Evolutionary conservation across 2,888 invertebrate species (phyloP), one percentile per base, ranked within the genome.

Genomic region (Icerya purchasi): DNA sequence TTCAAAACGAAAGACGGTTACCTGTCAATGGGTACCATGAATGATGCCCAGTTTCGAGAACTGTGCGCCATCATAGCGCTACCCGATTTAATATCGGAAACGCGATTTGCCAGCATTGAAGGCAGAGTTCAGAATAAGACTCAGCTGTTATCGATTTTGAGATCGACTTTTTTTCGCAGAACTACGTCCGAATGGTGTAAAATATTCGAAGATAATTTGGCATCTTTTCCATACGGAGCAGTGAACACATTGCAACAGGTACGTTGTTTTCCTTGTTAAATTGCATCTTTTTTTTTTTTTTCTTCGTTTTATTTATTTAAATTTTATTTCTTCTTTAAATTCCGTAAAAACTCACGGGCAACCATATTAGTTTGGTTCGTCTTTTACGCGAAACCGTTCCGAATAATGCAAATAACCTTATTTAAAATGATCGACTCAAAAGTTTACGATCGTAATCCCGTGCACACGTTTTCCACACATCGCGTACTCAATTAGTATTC

Each of bases 11-110:
- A 77, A 68, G 84, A 91, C 70, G 86, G 86, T 0, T 84, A 84
- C 67, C 77, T 93, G 59, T 87, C 94, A 0, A 75, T 94, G 2
- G 93, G 93, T 0, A 79, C 87, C 1, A 93, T 90, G 1, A 92
- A 88, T 54, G 83, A 94, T 69, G 72, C 75, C 0, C 89, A 90
- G 68, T 93, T 89, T 70, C 69, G 70, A 23, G 81, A 82, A 62
- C 75, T 93, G 8, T 86, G 90, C 67, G 72, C 76, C 57, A 71
- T 76, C 56, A 74, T 92, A 22, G 71, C 75, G 1, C 72, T 80
- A 61, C 70, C 77, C 3, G 74, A 84, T 23, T 68, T 93, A n/a
- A 70, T 76, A 0, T 64, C 68, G 0, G 78, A 87, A 70, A 70
- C 74, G 1, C 78, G 80, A 63, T 96, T 82, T 66, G 71, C 72